phyloP scores from a whole-genome alignment of 2,113 vertebrate species.

The human region GRCh38 chr4:154486001-154486500 shows the following conservation, averaged over 20 bases:
- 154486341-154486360: background rate
- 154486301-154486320: background rate
- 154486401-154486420: background rate
- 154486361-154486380: background rate
- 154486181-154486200: background rate
- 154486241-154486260: background rate
- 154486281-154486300: background rate
- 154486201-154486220: background rate
- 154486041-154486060: background rate
- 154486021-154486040: background rate
- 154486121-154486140: background rate
- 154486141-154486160: background rate
- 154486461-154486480: background rate
- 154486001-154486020: background rate
- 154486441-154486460: background rate
- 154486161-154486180: background rate
- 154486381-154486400: background rate
- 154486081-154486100: accelerated
- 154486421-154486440: background rate
- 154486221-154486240: background rate
- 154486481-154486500: slow-evolving; percentile 8
- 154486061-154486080: background rate
- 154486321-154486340: background rate
- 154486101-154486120: background rate
- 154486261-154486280: background rate